phyloP scores from a whole-genome alignment of 2,113 vertebrate species.

The Baryphthengus martii region DNA sequence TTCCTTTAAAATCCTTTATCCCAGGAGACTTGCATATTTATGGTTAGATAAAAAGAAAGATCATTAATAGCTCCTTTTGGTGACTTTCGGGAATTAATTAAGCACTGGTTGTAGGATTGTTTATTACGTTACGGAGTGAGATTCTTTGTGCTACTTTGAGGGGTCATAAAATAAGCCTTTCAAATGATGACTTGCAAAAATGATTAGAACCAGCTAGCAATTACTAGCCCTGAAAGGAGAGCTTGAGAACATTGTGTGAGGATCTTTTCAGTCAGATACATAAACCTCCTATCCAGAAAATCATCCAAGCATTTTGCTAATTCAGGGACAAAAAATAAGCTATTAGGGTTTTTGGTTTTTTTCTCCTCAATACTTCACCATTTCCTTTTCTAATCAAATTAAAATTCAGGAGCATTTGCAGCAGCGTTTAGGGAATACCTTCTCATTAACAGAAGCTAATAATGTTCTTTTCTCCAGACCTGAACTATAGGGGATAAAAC shows the following conservation, averaged over 20 bases:
- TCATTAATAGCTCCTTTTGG: slow-evolving; percentile 57
- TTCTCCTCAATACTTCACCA: background rate
- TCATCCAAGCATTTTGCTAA: background rate
- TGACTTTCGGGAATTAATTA: slow-evolving; percentile 70
- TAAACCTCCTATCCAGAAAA: background rate
- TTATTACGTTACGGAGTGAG: slow-evolving; percentile 58
- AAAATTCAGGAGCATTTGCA: slow-evolving; percentile 15
- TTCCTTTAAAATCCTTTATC: slow-evolving; percentile 48
- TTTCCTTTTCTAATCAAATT: slow-evolving; percentile 10
- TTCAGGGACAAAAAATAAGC: background rate
- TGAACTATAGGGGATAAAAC: background rate
- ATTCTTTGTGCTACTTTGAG: slow-evolving; percentile 64
- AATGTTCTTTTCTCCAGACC: background rate
- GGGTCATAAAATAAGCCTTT: slow-evolving; percentile 68
- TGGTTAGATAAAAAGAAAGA: slow-evolving; percentile 60
- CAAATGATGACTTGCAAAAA: slow-evolving; percentile 52
- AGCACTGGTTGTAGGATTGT: slow-evolving; percentile 67
- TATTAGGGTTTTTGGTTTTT: background rate
- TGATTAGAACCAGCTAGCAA: slow-evolving; percentile 66
- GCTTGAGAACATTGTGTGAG: background rate
- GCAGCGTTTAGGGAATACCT: slow-evolving; percentile 36
- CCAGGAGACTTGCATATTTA: slow-evolving; percentile 44
- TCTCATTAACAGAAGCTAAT: slow-evolving; percentile 29
- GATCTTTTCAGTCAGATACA: background rate
- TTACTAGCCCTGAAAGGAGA: slow-evolving; percentile 38